phyloP scores from a whole-genome alignment of 2,113 vertebrate species.

The Macrotus californicus region DNA sequence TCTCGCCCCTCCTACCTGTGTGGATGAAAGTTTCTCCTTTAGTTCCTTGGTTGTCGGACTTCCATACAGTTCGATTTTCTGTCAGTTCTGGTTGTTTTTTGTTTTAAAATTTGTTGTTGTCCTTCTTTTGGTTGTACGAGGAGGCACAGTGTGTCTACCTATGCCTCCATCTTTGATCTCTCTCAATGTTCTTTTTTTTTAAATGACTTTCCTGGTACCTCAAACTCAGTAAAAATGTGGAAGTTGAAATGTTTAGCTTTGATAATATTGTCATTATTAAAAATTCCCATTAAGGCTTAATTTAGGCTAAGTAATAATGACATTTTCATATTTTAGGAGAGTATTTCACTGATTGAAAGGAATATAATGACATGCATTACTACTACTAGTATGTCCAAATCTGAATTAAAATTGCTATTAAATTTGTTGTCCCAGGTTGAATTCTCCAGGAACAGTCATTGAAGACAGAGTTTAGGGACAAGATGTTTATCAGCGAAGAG shows the following conservation, averaged over 20 bases:
- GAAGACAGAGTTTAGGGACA: neutral
- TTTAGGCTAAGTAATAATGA: neutral
- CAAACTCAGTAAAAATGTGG: constrained; percentile 10
- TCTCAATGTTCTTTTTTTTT: neutral
- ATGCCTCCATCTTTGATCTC: too few species aligned
- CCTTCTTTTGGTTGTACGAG: too few species aligned
- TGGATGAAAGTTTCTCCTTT: too few species aligned
- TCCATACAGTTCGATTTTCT: too few species aligned
- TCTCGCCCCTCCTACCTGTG: too few species aligned
- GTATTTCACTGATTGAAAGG: neutral
- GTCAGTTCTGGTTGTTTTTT: too few species aligned
- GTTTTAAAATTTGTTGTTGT: too few species aligned
- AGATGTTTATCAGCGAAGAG: neutral
- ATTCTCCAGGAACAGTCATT: neutral
- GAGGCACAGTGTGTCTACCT: too few species aligned
- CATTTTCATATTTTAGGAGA: constrained; percentile 22
- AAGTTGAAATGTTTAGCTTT: constrained; percentile 8
- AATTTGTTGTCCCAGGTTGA: neutral
- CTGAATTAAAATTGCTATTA: neutral
- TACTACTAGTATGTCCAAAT: neutral
- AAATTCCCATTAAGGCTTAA: neutral
- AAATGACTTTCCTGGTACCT: neutral
- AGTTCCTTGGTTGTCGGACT: too few species aligned
- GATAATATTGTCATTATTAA: neutral
- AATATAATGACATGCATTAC: constrained; percentile 20